Evolutionary conservation across 2,113 vertebrate genomes (phyloP), one percentile per base, ranked within the genome.

Genomic region (Pandion haliaetus): DNA sequence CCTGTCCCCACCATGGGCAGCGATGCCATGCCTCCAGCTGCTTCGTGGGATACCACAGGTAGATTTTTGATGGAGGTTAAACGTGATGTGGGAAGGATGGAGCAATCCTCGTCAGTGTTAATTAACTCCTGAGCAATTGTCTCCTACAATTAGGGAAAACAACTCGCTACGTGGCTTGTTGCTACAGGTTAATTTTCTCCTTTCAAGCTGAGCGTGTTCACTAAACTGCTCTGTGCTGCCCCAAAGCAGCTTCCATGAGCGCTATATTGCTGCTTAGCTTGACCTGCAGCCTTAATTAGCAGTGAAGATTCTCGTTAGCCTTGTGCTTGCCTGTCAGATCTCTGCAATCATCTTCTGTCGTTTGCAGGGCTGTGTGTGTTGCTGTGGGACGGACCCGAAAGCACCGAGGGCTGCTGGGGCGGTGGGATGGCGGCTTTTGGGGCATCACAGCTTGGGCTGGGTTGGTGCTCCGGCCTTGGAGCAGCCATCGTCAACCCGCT

Each of bases 211-310:
- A 79, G 70, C 6, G 6, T 79, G 38, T 80, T 82, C 78, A 2
- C 72, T 31, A 3, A 19, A 55, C 47, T 12, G 59, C 94, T 40
- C 58, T 3, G 85, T 3, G 71, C 85, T 82, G 93, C 89, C 83
- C 92, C 74, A 34, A 5, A 86, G 73, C 55, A 4, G 21, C 85
- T 80, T 20, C 80, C 50, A 5, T 24, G 31, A 9, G 65, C 8
- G 0, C 38, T 0, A 1, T 1, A 8, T 14, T 9, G 74, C 67
- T 15, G 54, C 2, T 1, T 4, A 17, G 54, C 67, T 38, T 58
- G 76, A 73, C 74, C 67, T 3, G 28, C 45, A 20, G 82, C 45
- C 49, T 29, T 58, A 42, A 88, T 93, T 74, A 93, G 92, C 5
- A 3, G 28, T 2, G 34, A 61, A 19, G 44, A 15, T 47, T 47